Conservation (phyloP, 2,888 invertebrate species). For the Torymus auratus region DNA sequence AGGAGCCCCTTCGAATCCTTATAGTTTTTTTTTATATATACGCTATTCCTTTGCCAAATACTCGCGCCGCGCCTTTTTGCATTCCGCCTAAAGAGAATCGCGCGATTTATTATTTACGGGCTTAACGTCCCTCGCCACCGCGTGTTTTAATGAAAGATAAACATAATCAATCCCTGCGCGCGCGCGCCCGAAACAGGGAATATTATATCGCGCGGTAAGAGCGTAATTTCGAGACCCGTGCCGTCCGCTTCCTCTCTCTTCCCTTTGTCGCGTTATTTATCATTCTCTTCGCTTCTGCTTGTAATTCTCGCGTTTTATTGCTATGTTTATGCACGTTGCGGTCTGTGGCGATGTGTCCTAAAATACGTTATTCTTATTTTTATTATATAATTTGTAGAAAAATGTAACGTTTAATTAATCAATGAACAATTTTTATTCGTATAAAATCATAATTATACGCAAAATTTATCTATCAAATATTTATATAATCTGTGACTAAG, state of each 20-base stretch:
- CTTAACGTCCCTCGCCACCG: conserved; percentile 60
- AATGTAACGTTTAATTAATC: too few species aligned
- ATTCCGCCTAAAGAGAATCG: conserved; percentile 60
- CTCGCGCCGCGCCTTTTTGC: conserved; percentile 2
- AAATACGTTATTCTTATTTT: too few species aligned
- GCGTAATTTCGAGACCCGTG: conserved; percentile 67
- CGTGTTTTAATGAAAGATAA: conserved; percentile 75
- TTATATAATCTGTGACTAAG: too few species aligned
- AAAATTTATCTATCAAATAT: too few species aligned
- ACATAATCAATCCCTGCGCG: conserved; percentile 73
- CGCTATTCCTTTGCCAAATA: conserved; percentile 1
- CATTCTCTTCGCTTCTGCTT: background rate
- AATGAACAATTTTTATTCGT: too few species aligned
- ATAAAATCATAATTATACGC: too few species aligned
- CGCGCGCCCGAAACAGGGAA: conserved; percentile 69
- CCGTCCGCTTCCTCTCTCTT: conserved; percentile 14
- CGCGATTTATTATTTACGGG: conserved; percentile 69
- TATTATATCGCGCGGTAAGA: conserved; percentile 69
- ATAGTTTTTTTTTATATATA: conserved; percentile 1
- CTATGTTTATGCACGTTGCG: too few species aligned
- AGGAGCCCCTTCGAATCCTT: background rate
- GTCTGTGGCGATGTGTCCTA: too few species aligned
- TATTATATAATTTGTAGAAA: too few species aligned
- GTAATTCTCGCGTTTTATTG: background rate
- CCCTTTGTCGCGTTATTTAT: conserved; percentile 24